Evolutionary conservation across 2,113 vertebrate genomes (phyloP), one percentile per base, ranked within the genome.

Genomic region (Cebidichthys violaceus): DNA sequence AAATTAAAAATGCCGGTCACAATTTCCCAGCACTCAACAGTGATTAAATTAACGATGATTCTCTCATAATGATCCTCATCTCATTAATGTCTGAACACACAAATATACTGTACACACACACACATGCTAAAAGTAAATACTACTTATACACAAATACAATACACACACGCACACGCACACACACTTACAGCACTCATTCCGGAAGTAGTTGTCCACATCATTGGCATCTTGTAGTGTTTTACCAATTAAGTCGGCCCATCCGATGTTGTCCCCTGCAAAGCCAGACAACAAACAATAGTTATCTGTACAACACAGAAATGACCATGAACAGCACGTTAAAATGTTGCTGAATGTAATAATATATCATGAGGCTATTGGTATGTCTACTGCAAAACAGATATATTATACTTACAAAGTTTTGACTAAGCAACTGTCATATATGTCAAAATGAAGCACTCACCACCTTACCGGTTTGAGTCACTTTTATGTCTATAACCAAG

Each of bases 171-270:
- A 29, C 4, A 33, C n/a, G 27, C 6, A 62, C 2, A 72, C 18
- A 80, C 27, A 87, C 92, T 96, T 95, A 97, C 96, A 92, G 77
- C 97, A 97, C 81, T 95, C 92, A 57, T 94, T 75, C 60, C 82
- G 88, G 68, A 92, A 85, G 89, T 84, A 85, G 73, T 93, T 86
- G 70, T 88, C 82, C 86, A 88, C 76, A 15, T 88, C 83, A 81
- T 77, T 75, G 86, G 69, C 9, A 75, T 95, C 95, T 89, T 91
- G 87, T 47, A 94, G 81, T 5, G 88, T 88, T 74, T 77, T 90
- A 69, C 92, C 94, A 87, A 97, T 95, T 77, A 96, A 92, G 83
- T 92, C 92, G 5, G 91, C 89, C 91, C 93, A 96, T 86, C 95
- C 94, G 39, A 91, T 94, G 75, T 96, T 96, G 93, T 96, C 95